Evolutionary conservation across 2,888 invertebrate species (phyloP), one percentile per base, ranked within the genome.

Genomic region (Druceiella hillmani): DNA sequence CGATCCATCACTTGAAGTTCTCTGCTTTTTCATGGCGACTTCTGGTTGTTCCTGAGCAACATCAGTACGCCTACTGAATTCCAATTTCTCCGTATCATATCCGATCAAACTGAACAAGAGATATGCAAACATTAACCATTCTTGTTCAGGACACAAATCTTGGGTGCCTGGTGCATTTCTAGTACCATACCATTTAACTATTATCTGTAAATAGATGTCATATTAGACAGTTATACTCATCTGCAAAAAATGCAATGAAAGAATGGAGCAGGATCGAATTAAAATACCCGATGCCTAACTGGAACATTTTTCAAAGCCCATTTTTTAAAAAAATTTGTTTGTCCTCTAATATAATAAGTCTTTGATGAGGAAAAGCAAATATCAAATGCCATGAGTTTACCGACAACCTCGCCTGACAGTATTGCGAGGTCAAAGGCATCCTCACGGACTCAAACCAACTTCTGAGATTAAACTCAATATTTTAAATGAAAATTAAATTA

Each of bases 121-220:
- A 26, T 70, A 58, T 13, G 74, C 75, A 60, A 92, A 92, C 59
- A 86, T 76, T 4, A 77, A 66, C 88, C 90, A 90, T 58, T 92
- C 91, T 50, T 85, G 80, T 40, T 77, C 75, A 0, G 79, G 75
- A 5, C 83, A 83, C 15, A 87, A 73, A 55, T 89, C 83, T 48
- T 80, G 78, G 0, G 85, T 80, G 2, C 93, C 93, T 0, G 93
- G 89, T 0, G 90, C 85, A 71, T 94, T 93, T 43, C 91, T 72
- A 1, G 81, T 78, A 1, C 87, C 82, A 59, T 92, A 95, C 94
- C 94, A 95, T 54, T 84, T 81, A 32, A 82, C 78, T 37, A 87
- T 65, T 4, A 88, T 66, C 57, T 74, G 54, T 1, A 49, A 49
- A 29, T 25, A 35, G 30, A 33, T 20, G 10, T 38, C 14, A 27